Percentiles rank a stretch among this genome's conserved stretches.
Conservation (phyloP, 2,888 invertebrate species). For the Agrotis puta region DNA sequence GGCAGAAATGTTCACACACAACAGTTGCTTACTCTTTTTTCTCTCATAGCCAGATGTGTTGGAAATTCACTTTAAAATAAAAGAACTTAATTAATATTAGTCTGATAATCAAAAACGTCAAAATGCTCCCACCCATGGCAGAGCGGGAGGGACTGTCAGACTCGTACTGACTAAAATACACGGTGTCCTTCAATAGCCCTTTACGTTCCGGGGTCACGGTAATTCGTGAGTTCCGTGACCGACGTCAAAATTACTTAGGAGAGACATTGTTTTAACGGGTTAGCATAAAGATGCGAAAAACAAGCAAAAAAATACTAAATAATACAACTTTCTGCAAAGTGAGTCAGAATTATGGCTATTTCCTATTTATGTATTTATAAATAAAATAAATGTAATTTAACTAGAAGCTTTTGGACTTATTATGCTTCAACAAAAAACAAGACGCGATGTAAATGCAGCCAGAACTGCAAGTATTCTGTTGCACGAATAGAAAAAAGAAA, state of each 20-base stretch:
- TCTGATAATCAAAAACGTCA: too few species aligned
- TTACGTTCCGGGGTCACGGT: too few species aligned
- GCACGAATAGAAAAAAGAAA: not conserved
- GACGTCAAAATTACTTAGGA: too few species aligned
- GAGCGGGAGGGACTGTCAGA: too few species aligned
- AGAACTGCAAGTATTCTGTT: not conserved
- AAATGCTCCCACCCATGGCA: too few species aligned
- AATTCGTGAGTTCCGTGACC: too few species aligned
- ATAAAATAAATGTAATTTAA: too few species aligned
- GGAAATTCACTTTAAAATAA: too few species aligned
- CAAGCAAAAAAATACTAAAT: not conserved
- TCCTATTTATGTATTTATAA: not conserved
- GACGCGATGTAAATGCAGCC: not conserved
- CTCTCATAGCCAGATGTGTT: not conserved
- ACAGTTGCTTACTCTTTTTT: not conserved
- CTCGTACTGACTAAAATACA: too few species aligned
- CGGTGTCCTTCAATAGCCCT: too few species aligned
- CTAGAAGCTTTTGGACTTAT: too few species aligned
- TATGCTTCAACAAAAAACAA: not conserved
- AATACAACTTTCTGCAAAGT: not conserved
- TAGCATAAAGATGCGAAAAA: not conserved
- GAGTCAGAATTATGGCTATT: not conserved
- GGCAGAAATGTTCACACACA: slow-evolving; percentile 24
- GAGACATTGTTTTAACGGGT: not conserved
- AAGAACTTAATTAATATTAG: too few species aligned